A percentile compares a stretch with the other conserved stretches of the same genome.
phyloP scores from a whole-genome alignment of 2,113 vertebrate genomes.

The Thamnophis sirtalis region DNA sequence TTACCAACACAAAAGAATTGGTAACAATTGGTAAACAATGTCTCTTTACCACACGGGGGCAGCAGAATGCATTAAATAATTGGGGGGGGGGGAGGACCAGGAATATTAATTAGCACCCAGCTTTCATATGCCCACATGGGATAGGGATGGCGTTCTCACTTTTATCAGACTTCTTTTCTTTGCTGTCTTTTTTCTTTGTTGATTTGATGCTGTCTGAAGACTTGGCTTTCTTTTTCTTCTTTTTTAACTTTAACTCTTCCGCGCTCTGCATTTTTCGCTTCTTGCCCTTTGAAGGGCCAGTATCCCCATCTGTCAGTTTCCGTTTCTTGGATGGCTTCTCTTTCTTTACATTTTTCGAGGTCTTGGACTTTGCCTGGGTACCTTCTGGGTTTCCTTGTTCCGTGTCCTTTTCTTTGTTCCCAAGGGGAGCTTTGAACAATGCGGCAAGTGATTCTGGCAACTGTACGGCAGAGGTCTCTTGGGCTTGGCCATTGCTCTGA shows the following conservation, averaged over 20 bases:
- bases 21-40: neutral
- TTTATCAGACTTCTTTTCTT: conserved; percentile 66
- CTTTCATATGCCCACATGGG: neutral
- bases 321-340: conserved; percentile 65
- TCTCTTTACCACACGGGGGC: neutral
- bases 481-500: conserved; percentile 24
- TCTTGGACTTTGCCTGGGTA: conserved; percentile 19
- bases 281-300: conserved; percentile 54
- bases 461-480: neutral
- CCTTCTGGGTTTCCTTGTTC: conserved; percentile 53
- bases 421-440: neutral
- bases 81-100: too few species aligned
- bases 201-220: neutral
- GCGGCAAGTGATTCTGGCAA: neutral
- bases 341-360: conserved; percentile 32
- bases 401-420: conserved; percentile 14
- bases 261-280: conserved; percentile 38
- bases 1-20: neutral
- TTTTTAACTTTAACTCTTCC: conserved; percentile 26
- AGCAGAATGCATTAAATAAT: neutral
- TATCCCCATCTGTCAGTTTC: conserved; percentile 48
- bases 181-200: conserved; percentile 63
- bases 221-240: conserved; percentile 23
- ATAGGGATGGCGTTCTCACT: conserved; percentile 58
- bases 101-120: neutral